Evolutionary conservation across 1,140 invertebrate genomes (phyloP).

Genomic region (Lordiphosa clarofinis): DNA sequence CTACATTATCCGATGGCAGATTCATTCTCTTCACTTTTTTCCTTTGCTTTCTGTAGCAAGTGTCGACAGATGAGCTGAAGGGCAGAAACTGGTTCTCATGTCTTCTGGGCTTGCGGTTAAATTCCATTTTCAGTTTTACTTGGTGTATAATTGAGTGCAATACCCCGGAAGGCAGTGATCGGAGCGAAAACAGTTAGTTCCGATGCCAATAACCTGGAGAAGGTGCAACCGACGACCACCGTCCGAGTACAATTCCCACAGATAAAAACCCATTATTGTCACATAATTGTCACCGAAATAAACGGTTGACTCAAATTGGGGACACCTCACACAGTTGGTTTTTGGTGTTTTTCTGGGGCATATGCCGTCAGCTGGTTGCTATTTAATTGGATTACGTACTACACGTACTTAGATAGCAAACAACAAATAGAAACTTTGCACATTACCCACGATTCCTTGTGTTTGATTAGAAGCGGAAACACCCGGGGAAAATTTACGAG

Average conservation of each 20-base stretch:
- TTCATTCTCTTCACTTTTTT: constrained; percentile 25
- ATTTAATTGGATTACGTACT: constrained; percentile 32
- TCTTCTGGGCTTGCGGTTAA: constrained; percentile 37
- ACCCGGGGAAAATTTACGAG: constrained; percentile 52
- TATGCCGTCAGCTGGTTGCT: constrained; percentile 25
- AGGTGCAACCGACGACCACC: too few species aligned
- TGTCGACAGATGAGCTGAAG: constrained; percentile 30
- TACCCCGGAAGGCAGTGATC: constrained; percentile 35
- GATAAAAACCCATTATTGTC: constrained; percentile 61
- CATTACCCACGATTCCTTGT: constrained; percentile 2
- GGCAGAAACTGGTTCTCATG: constrained; percentile 48
- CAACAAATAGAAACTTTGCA: constrained; percentile 1
- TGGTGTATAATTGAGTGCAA: constrained; percentile 36
- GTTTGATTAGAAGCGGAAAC: constrained; percentile 53
- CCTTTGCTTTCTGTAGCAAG: constrained; percentile 35
- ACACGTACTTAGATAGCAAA: constrained; percentile 10
- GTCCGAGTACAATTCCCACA: constrained; percentile 1
- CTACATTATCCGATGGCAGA: constrained; percentile 29
- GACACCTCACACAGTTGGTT: constrained; percentile 14
- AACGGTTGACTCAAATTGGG: constrained; percentile 63
- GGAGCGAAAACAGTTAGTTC: constrained; percentile 62
- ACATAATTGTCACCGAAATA: constrained; percentile 61
- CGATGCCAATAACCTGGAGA: constrained; percentile 61
- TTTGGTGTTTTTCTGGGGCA: neutral
- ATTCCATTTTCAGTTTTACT: constrained; percentile 45